Base-by-base conservation (phyloP, 2,888 invertebrate species). In the Anaspis maculata region DNA sequence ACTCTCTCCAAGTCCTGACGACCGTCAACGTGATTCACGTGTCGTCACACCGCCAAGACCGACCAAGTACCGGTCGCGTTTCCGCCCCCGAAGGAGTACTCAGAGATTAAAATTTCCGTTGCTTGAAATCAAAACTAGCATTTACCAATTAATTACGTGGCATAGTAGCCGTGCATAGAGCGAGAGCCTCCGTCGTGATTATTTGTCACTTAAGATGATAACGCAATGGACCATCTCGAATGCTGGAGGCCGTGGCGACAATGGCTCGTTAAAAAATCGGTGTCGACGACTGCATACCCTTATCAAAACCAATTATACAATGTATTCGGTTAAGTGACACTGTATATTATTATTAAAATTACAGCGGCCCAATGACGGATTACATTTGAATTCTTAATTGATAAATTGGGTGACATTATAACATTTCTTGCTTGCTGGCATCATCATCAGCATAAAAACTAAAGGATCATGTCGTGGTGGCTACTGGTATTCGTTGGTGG, bases 301-400 rank as follows among this genome's bases (percentile, higher is more conserved):
- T 63, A 64, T 64, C 63, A 62, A 58, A 64, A 62, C 61, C 64
- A 64, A 64, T 64, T 64, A 64, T 62, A 63, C 62, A 61, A 62
- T 64, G 55, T 60, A 63, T 56, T 59, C 56, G 47, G 57, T 63
- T 62, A 62, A 62, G 62, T 61, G 62, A 61, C 60, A 59, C 61
- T 57, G 54, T 57, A 56, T 38, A 59, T 59, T 61, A 59, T 57
- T 60, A 62, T 61, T 61, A 60, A 62, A 61, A 61, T 61, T 61
- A 60, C 60, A 56, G 57, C 54, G 56, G 57, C 46, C 56, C 58
- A 56, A 54, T 59, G 57, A 56, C 56, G 54, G 56, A 57, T 58
- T 60, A 60, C 52, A 53, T 52, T 56, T 51, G 56, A 56, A 61
- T 60, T 58, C 57, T 55, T 62, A 62, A 63, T 62, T 63, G 62